A percentile compares a stretch with the other conserved stretches of the same genome.
Conservation (phyloP, 2,113 vertebrate species). For the Centropus bengalensis region DNA sequence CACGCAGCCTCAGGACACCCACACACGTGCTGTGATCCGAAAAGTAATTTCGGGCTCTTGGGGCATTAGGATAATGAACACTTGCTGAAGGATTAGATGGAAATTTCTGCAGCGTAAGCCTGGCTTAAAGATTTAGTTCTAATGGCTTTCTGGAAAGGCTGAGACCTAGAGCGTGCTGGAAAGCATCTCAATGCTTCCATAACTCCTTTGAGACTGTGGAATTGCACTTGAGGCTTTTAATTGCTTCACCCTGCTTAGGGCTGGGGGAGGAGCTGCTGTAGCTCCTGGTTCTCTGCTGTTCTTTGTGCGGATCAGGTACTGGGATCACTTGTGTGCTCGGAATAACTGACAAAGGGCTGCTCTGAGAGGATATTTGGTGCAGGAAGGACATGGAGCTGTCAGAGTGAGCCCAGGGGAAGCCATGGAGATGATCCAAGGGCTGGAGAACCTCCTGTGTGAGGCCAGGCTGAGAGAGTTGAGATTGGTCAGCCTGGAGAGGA, state of each 20-base stretch:
- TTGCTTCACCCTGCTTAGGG: background rate
- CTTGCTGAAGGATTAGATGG: background rate
- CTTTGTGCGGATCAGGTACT: accelerated
- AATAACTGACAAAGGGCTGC: accelerated
- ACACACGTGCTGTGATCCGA: background rate
- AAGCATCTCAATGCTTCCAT: background rate
- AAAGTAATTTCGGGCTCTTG: background rate
- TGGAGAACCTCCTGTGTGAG: too few relatives aligned
- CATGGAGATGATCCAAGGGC: too few relatives aligned
- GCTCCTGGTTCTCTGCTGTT: background rate
- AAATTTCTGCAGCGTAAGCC: background rate
- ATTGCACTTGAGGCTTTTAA: background rate
- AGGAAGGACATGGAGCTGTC: too few relatives aligned
- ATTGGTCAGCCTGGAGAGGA: too few relatives aligned
- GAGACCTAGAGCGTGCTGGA: background rate
- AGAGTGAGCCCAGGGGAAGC: too few relatives aligned
- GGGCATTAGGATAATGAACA: background rate
- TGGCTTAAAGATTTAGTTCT: background rate
- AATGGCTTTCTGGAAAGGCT: background rate
- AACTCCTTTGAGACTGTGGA: background rate
- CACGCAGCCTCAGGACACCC: background rate
- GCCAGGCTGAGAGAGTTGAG: too few relatives aligned
- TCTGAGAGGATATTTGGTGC: background rate
- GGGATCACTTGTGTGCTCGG: accelerated
- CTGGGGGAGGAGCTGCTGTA: background rate